Base-by-base conservation (phyloP, 2,113 vertebrate genomes). In the Clinocottus analis region DNA sequence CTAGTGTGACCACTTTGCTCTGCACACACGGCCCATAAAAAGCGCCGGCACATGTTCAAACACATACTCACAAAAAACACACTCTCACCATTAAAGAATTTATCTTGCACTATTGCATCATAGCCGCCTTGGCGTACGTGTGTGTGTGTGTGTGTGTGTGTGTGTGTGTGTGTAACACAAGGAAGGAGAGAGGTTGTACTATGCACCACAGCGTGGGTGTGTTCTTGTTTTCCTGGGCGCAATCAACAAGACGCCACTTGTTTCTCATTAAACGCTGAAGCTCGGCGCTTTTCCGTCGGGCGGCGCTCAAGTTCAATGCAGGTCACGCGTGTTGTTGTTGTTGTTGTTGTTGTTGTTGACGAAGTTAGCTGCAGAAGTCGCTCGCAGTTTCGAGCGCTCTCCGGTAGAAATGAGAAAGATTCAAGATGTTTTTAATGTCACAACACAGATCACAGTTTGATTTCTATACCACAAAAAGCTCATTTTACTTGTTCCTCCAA, bases 81-180 rank as follows among this genome's bases (percentile, higher is more conserved):
- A 77, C 78, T 84, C 64, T 75, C 76, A 81, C 16, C 29, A 9
- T 2, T 1, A 29, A 90, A 69, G 82, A 75, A 88, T 88, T 47
- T 72, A 27, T 56, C 45, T 63, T 43, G 58, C 65, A 64, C 63
- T 25, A 68, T 75, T 87, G 76, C 74, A 70, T 77, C 80, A 84
- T 0, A 45, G 25, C 55, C 55, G 49, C 12, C 3, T 11, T 39
- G 16, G 43, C 6, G 43, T 45, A 16, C 17, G 43, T 14, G 43
- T 45, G 45, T 19, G 45, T 21, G 45, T 47, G 45, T 25, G 51
- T n/a, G 43, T 45, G 43, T 17, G 43, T 45, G 43, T 45, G 43
- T 14, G 43, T 45, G 45, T 19, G 45, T 21, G 45, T 47, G 45
- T 25, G 51, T n/a, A n/a, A 9, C 47, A 49, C 47, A 21, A 49